Percentiles rank a stretch among this genome's conserved stretches.
These are phyloP conservation scores for Erebia epiphron DNA, from an alignment of 2,888 invertebrate species.

Conservation along the genomic window DNA sequence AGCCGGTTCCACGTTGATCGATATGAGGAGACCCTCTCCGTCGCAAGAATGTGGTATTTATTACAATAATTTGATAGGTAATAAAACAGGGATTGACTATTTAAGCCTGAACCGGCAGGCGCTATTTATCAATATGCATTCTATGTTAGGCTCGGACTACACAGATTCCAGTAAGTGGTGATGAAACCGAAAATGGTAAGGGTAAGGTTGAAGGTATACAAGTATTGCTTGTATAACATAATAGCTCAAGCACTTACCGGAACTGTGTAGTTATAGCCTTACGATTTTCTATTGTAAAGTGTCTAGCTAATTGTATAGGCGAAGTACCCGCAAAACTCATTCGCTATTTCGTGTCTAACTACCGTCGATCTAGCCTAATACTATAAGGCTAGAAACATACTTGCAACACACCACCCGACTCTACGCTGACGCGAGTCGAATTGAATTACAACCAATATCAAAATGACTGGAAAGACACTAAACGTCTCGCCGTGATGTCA, in stretches of 20 bases:
- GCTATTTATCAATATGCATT: constrained; percentile 3
- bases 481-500: too few species aligned
- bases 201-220: background rate
- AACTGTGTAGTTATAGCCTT: background rate
- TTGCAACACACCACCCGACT: background rate
- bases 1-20: too few species aligned
- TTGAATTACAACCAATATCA: background rate
- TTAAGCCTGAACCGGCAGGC: constrained; percentile 26
- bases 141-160: background rate
- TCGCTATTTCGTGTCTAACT: constrained; percentile 27
- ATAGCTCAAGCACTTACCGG: background rate
- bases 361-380: constrained; percentile 38
- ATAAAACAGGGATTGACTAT: constrained; percentile 1
- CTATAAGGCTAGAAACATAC: background rate
- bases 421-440: background rate
- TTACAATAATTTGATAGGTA: background rate
- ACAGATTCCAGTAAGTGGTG: background rate
- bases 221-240: background rate
- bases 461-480: background rate
- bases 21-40: too few species aligned
- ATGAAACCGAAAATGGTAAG: too few species aligned
- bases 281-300: background rate
- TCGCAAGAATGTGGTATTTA: too few species aligned
- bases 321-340: constrained; percentile 25
- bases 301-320: constrained; percentile 20